Evolutionary conservation across 2,888 invertebrate genomes (phyloP).

Genomic region (Seira musarum): DNA sequence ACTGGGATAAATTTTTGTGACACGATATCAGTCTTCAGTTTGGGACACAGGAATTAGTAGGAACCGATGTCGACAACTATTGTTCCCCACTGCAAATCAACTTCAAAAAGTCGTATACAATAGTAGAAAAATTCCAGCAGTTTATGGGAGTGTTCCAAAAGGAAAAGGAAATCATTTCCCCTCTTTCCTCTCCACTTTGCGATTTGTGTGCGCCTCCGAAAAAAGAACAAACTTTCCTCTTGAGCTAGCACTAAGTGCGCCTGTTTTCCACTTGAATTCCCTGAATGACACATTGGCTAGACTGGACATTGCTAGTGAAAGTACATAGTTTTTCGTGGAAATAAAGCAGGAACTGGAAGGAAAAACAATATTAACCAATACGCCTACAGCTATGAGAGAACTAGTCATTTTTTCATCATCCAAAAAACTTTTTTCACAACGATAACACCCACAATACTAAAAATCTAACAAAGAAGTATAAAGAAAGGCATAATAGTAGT

Average conservation of each 20-base stretch:
- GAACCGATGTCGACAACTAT: neutral
- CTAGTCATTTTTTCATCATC: neutral
- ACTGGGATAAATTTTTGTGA: constrained; percentile 54
- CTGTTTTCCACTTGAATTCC: constrained; percentile 59
- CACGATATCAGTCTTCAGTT: constrained; percentile 3
- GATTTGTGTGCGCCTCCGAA: neutral
- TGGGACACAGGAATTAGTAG: too few relatives aligned
- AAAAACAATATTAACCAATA: neutral
- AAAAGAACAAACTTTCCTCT: constrained; percentile 50
- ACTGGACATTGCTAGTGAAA: constrained; percentile 44
- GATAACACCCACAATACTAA: neutral
- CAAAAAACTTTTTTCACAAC: neutral
- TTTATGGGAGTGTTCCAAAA: neutral
- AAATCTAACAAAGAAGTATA: neutral
- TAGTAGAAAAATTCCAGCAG: constrained; percentile 2
- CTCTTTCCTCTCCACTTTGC: constrained; percentile 12
- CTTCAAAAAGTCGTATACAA: constrained; percentile 18
- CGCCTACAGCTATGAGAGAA: neutral
- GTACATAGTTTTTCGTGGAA: neutral
- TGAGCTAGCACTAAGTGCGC: constrained; percentile 55
- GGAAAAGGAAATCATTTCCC: constrained; percentile 37
- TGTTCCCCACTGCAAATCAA: neutral
- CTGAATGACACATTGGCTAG: constrained; percentile 58
- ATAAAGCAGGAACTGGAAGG: neutral
- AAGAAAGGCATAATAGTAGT: neutral